A percentile compares a stretch with the other conserved stretches of the same genome.
Evolutionary conservation across 2,888 invertebrate species (phyloP).

Genomic region (Catocala nupta): DNA sequence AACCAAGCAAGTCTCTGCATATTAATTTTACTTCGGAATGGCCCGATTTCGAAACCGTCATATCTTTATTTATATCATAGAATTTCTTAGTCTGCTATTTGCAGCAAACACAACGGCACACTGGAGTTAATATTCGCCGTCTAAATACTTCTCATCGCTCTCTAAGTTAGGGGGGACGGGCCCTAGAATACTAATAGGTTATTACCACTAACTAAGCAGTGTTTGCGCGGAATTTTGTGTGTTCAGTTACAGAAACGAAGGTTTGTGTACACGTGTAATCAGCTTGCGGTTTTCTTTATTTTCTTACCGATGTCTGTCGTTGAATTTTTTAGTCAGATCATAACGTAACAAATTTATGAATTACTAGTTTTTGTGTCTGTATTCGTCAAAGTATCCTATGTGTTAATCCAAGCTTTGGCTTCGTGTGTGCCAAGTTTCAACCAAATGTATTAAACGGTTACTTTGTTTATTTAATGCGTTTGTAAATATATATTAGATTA

Average conservation of each 20-base stretch:
- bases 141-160: conserved; percentile 30
- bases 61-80: neutral
- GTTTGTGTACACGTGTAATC: conserved; percentile 13
- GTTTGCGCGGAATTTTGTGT: conserved; percentile 20
- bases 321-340: no score
- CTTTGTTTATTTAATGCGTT: no score
- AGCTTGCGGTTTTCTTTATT: conserved; percentile 11
- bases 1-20: no score
- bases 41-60: no score
- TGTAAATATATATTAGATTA: no score
- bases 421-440: no score
- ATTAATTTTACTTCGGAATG: no score
- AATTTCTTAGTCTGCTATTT: neutral
- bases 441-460: no score
- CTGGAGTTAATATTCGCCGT: conserved; percentile 29
- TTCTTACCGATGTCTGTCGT: neutral
- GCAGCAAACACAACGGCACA: conserved; percentile 3
- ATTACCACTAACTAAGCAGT: conserved; percentile 32
- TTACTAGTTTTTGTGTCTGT: no score
- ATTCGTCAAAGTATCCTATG: no score
- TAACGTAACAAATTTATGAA: no score
- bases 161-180: conserved; percentile 22
- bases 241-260: conserved; percentile 21
- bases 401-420: no score
- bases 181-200: conserved; percentile 39